These are phyloP conservation scores for Cladorhizidae sp. DNA, from an alignment of 37 sponge, comb jelly and placozoan species.

Conservation along the genomic window DNA sequence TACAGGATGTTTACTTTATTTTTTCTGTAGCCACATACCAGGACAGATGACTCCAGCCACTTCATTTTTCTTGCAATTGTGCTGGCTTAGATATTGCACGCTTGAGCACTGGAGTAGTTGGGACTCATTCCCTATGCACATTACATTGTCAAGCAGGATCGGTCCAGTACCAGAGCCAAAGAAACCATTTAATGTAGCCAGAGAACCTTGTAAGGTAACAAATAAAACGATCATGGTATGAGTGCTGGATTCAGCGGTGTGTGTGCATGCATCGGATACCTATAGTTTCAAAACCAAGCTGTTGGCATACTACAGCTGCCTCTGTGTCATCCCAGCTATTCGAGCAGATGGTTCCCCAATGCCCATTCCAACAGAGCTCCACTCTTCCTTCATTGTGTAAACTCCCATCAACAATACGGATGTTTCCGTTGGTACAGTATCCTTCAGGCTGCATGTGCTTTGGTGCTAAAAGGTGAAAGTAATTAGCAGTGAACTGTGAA, in stretches of 20 bases:
- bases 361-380: conserved; percentile 24
- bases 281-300: conserved; percentile 17
- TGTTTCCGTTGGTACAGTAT: conserved; percentile 17
- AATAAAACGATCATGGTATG: neutral
- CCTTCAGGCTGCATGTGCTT: neutral
- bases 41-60: conserved; percentile 48
- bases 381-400: conserved; percentile 33
- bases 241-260: neutral
- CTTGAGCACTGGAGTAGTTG: conserved; percentile 10
- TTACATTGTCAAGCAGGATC: conserved; percentile 21
- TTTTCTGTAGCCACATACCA: neutral
- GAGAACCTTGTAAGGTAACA: conserved; percentile 6
- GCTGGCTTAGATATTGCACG: neutral
- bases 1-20: neutral
- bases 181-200: conserved; percentile 11
- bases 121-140: conserved; percentile 25
- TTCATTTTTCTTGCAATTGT: conserved; percentile 25
- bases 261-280: neutral
- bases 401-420: conserved; percentile 25
- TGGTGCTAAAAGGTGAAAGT: neutral
- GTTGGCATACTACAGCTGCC: conserved; percentile 37
- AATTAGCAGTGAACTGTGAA: too few species aligned
- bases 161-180: conserved; percentile 20
- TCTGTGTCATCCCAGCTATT: conserved; percentile 10
- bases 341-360: conserved; percentile 46